Base-by-base conservation (phyloP, 2,888 invertebrate genomes). In the Cantharis rustica region DNA sequence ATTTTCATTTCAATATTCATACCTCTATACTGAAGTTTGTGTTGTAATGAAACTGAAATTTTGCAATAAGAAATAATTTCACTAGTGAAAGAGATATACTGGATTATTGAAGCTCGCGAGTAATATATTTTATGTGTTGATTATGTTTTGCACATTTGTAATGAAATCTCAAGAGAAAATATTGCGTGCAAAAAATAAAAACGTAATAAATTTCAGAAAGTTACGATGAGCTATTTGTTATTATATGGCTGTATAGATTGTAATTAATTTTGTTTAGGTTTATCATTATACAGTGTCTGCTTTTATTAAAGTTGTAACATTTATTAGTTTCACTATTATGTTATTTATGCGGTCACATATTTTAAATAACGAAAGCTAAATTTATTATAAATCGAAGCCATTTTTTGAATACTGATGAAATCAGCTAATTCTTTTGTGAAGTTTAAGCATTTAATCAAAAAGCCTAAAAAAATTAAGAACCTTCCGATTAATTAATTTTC, bases 141-240 rank as follows among this genome's bases (percentile, higher is more conserved):
- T 17, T 31, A 47, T 47, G 17, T 31, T 27, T 69, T 31, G 17
- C 47, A 69, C 61, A 69, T 31, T 61, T 47, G 31, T 69, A 17
- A 69, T 47, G 31, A 69, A 69, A 17, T 69, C 69, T 61, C 69
- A 69, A 17, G 17, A 69, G 15, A 15, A 69, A 69, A 13, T 47
- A 20, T 69, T 69, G 69, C 47, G 31, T 69, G 69, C 69, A 4
- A 47, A 61, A 47, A 47, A 47, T 47, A 47, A 47, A 47, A 47
- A 47, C 47, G 47, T 47, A 47, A 47, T 47, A 47, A 47, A 47
- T 47, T 47, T 47, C 47, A n/a, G 9, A 47, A 47, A 47, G 47
- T 47, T 47, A 47, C 47, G 47, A 47, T 47, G 47, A 47, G 47
- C 47, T 5, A 47, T 47, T 47, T 47, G 47, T 47, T 47, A 47